Conservation (phyloP, 64 coral and sea anemone species). For the Cladopsammia gracilis region DNA sequence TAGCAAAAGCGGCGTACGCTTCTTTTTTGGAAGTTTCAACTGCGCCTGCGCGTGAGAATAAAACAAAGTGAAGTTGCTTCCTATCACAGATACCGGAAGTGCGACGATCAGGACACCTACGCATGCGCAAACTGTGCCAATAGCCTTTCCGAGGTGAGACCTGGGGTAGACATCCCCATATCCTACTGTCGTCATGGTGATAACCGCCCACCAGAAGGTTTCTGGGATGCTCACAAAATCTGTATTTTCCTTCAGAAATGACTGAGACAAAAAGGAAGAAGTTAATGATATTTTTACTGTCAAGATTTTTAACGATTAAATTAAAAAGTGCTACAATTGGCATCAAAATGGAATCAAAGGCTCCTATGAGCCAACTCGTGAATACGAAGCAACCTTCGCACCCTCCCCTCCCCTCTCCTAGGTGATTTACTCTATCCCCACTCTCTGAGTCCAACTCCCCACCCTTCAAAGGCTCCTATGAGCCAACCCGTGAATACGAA, state of each 20-base stretch:
- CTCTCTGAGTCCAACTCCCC: no score
- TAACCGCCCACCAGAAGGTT: constrained; percentile 99
- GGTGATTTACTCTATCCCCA: no score
- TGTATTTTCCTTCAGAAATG: no score
- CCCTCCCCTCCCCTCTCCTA: no score
- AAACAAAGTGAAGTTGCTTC: constrained; percentile 98
- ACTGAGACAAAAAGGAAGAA: not conserved
- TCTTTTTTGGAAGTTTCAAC: constrained; percentile 95
- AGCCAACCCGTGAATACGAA: no score
- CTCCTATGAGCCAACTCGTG: no score
- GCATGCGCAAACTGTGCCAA: constrained; percentile 97
- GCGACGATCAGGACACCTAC: constrained; percentile 96
- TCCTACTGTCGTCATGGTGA: constrained; percentile 99
- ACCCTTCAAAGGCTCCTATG: no score
- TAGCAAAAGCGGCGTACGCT: constrained; percentile 86
- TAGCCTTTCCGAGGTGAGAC: constrained; percentile 72
- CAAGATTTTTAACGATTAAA: no score
- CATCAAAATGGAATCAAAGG: no score
- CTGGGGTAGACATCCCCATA: constrained; percentile 95
- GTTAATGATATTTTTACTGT: not conserved
- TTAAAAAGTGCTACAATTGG: no score
- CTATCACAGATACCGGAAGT: constrained; percentile 98
- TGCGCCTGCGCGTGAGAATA: constrained; percentile 99
- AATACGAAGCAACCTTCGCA: no score
- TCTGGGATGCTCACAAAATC: constrained; percentile 89